Base-by-base conservation (phyloP, 1,140 invertebrate genomes). In the Tachypleus tridentatus region DNA sequence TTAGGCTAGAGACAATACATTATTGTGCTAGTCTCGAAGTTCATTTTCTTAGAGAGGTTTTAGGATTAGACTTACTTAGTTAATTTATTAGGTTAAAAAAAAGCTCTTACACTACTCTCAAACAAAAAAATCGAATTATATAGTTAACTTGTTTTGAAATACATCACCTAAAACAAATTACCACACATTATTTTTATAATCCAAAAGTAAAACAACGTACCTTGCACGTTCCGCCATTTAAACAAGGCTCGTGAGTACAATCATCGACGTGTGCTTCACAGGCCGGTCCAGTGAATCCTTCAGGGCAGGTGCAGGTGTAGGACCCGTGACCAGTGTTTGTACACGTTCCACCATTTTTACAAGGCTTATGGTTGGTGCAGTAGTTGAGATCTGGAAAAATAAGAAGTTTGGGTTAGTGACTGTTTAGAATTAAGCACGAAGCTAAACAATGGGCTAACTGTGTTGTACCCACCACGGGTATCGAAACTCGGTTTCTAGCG, bases 311-410 rank as follows among this genome's bases (percentile, higher is more conserved):
- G 76, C 95, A 98, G 5, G 92, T 87, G 76, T 91, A 94, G 3
- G 89, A 90, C 1, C 95, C 95, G 73, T 95, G 86, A 53, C 88
- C 91, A 67, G 91, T 95, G 79, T 98, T 97, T 75, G 88, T 88
- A 79, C 95, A 98, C 65, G 89, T 92, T 67, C 92, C 95, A 56
- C 91, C 91, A 77, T 98, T 96, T 64, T 84, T 81, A 81, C 95
- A 98, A 3, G 93, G 93, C 58, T 87, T 86, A 77, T 98, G 90
- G 78, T 97, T 95, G 61, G 94, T 97, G 80, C 95, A 98, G 80
- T 93, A 98, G 80, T 98, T 97, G 47, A 98, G 83, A 79, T 98
- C 95, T 81, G 69, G n/a, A 52, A 61, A 56, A n/a, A 66, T 8
- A 62, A 9, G n/a, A 51, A 29, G 29, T 29, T 29, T 29, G 2